Evolutionary conservation across 1,140 invertebrate species (phyloP).

Genomic region (Eubasilissa regina): DNA sequence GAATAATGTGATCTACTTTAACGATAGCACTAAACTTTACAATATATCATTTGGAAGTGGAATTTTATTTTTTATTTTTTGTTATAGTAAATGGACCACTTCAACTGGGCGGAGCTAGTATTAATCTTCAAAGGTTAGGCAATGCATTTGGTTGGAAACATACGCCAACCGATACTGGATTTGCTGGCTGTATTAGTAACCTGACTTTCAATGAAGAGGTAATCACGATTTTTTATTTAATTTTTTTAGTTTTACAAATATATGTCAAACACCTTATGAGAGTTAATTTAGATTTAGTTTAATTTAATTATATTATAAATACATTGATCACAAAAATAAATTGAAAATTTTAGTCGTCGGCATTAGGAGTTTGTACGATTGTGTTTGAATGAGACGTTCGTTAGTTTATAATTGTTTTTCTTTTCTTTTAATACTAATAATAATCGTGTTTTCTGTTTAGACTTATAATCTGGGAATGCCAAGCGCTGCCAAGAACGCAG

Average conservation of each 20-base stretch:
- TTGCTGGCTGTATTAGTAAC: constrained; percentile 90
- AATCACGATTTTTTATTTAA: no score
- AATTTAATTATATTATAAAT: no score
- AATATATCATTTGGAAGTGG: neutral
- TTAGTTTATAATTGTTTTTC: no score
- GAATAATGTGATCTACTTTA: neutral
- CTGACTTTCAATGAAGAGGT: constrained; percentile 85
- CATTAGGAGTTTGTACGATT: no score
- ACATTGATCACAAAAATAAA: no score
- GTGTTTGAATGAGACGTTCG: no score
- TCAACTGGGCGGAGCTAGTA: constrained; percentile 86
- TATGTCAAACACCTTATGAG: no score
- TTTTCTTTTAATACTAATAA: constrained; percentile 3
- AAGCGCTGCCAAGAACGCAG: constrained; percentile 77
- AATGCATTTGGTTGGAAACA: constrained; percentile 77
- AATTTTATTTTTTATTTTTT: constrained; percentile 10
- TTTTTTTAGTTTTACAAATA: neutral
- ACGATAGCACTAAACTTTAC: no score
- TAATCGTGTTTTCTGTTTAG: constrained; percentile 64
- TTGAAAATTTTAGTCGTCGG: no score
- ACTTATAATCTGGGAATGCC: constrained; percentile 86
- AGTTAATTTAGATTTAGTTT: no score
- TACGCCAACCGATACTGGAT: constrained; percentile 78
- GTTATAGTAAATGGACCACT: constrained; percentile 85
- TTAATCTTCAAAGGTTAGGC: constrained; percentile 76